phyloP scores from a whole-genome alignment of 2,797 vertebrate species.

The Schizopygopsis pylzovi region DNA sequence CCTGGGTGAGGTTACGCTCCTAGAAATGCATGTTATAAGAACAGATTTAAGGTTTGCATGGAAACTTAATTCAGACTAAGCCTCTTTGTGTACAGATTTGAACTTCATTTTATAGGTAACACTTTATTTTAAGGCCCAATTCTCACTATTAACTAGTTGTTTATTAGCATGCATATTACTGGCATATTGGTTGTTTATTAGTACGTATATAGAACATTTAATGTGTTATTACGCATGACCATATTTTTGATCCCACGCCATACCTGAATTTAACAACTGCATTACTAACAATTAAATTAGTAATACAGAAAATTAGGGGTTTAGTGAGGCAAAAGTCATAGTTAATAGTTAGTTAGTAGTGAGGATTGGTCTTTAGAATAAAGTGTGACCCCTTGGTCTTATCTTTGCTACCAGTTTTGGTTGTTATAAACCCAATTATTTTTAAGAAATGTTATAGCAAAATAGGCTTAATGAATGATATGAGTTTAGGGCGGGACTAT shows the following conservation, averaged over 20 bases:
- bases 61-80: neutral
- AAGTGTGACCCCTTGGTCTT: no score
- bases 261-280: neutral
- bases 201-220: neutral
- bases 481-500: neutral
- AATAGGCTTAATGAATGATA: no score
- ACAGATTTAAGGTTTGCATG: neutral
- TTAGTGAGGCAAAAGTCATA: no score
- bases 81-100: neutral
- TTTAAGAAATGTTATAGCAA: neutral
- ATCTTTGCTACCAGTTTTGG: neutral
- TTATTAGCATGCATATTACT: no score
- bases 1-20: slow-evolving; percentile 90
- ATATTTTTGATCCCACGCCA: neutral
- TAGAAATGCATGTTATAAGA: slow-evolving; percentile 58
- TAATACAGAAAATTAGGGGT: neutral
- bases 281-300: neutral
- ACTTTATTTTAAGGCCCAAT: neutral
- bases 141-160: neutral
- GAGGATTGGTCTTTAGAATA: no score
- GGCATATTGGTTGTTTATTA: no score
- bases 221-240: neutral
- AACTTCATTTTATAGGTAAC: neutral
- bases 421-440: neutral
- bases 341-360: no score